Conservation (phyloP, 2,888 invertebrate species). For the Strigamia transsilvanica region DNA sequence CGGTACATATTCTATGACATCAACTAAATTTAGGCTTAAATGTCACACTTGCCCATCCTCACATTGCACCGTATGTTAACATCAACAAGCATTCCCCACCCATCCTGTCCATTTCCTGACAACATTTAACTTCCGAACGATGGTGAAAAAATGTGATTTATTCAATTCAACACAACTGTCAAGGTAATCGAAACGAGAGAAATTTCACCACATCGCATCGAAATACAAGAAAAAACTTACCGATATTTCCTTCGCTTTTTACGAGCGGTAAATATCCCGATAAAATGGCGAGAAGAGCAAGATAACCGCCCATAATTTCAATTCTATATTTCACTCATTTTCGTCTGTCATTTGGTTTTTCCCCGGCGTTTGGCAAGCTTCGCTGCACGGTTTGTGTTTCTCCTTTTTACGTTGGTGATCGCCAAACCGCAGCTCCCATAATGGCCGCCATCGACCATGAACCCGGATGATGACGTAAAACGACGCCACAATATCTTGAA, state of each 20-base stretch:
- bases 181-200: not conserved
- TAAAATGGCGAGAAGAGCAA: constrained; percentile 41
- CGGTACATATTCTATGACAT: not conserved
- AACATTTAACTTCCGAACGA: not conserved
- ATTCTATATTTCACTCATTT: constrained; percentile 34
- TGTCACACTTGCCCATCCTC: constrained; percentile 23
- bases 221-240: constrained; percentile 33
- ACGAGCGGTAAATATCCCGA: constrained; percentile 33
- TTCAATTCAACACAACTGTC: constrained; percentile 33
- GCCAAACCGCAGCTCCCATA: constrained; percentile 47
- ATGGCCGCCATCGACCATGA: constrained; percentile 32
- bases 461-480: constrained; percentile 38
- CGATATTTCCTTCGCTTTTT: constrained; percentile 32
- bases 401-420: constrained; percentile 35
- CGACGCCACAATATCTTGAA: constrained; percentile 19
- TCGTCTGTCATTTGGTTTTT: constrained; percentile 33
- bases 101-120: constrained; percentile 24
- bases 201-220: not conserved
- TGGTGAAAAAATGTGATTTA: not conserved
- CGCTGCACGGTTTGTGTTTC: constrained; percentile 49
- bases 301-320: constrained; percentile 33
- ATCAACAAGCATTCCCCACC: constrained; percentile 36
- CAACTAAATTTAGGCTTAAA: constrained; percentile 21
- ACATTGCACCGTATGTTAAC: constrained; percentile 44
- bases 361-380: constrained; percentile 36